Conservation (phyloP, 1,140 invertebrate species). For the Zaprionus taronus region DNA sequence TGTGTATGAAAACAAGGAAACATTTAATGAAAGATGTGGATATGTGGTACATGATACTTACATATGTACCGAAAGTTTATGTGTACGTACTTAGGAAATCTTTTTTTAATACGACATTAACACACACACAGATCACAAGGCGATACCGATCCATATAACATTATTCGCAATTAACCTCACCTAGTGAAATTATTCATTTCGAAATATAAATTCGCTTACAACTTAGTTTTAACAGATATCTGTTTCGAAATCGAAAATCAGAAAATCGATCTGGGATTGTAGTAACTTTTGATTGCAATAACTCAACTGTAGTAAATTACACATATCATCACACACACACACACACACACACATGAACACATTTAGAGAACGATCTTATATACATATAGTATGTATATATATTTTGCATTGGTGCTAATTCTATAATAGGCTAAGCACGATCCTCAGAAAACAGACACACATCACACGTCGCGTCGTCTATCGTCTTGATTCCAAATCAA, state of each 20-base stretch:
- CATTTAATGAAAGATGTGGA: no score
- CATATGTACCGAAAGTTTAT: background rate
- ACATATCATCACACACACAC: slow-evolving; percentile 57
- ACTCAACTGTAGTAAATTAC: slow-evolving; percentile 63
- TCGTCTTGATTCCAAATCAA: slow-evolving; percentile 54
- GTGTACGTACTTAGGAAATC: slow-evolving; percentile 16
- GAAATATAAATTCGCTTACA: background rate
- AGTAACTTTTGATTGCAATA: slow-evolving; percentile 27
- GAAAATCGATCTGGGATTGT: background rate
- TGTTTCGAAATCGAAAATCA: background rate
- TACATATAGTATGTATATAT: slow-evolving; percentile 55
- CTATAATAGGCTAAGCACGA: slow-evolving; percentile 65
- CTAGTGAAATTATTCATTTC: slow-evolving; percentile 11
- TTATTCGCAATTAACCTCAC: slow-evolving; percentile 4
- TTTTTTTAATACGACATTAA: slow-evolving; percentile 1
- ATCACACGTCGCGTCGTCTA: slow-evolving; percentile 29
- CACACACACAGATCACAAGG: slow-evolving; percentile 3
- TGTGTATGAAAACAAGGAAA: no score
- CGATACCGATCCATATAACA: background rate
- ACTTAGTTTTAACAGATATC: background rate
- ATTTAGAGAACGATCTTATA: background rate
- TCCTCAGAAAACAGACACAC: slow-evolving; percentile 13
- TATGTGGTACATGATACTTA: background rate
- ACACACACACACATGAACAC: slow-evolving; percentile 9
- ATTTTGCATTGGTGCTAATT: slow-evolving; percentile 77